These are phyloP conservation scores for Epinotia bilunana DNA, from an alignment of 2,888 invertebrate species.

Conservation along the genomic window DNA sequence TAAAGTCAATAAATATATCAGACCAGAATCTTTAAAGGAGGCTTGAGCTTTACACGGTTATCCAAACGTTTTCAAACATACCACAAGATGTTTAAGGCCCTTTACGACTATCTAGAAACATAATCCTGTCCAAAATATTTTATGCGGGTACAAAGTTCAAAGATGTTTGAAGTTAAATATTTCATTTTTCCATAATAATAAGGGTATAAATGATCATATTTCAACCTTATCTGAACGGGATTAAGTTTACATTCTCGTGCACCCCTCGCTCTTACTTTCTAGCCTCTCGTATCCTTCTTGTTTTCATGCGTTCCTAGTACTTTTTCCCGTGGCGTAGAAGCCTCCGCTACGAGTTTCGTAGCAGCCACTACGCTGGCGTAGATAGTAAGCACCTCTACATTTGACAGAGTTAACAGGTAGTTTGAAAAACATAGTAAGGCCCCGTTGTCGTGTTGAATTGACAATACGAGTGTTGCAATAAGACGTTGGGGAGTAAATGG, in stretches of 20 bases:
- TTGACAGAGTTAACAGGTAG: background rate
- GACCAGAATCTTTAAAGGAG: too few species aligned
- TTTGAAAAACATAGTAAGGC: too few species aligned
- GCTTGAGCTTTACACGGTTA: background rate
- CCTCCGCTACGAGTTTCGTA: constrained; percentile 39
- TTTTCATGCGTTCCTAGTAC: constrained; percentile 31
- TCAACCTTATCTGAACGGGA: background rate
- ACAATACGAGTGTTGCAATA: too few species aligned
- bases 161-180: constrained; percentile 9
- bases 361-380: constrained; percentile 16
- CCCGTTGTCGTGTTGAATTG: too few species aligned
- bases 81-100: background rate
- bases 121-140: constrained; percentile 30
- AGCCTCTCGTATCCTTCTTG: background rate
- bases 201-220: background rate
- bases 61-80: background rate
- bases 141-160: constrained; percentile 20
- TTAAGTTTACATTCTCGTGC: background rate
- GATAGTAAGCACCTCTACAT: constrained; percentile 23
- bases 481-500: too few species aligned
- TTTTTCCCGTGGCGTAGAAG: constrained; percentile 31
- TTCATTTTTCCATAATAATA: constrained; percentile 26
- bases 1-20: too few species aligned
- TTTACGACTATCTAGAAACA: constrained; percentile 14
- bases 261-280: background rate